Conservation (phyloP, 2,888 invertebrate genomes). For the Conomelus anceps region DNA sequence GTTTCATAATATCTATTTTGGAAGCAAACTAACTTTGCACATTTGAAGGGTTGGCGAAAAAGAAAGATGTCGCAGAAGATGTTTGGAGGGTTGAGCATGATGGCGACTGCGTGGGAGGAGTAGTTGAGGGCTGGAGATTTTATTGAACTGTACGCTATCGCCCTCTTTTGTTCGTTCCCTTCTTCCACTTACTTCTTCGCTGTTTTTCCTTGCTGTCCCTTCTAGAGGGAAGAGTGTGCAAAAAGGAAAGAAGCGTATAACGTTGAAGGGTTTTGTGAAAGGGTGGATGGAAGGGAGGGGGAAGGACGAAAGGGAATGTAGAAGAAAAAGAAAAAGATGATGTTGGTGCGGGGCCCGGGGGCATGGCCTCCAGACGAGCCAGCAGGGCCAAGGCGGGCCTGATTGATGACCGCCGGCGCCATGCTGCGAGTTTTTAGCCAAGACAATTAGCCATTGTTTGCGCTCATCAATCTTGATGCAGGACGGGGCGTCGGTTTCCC, state of each 20-base stretch:
- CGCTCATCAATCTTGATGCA: constrained; percentile 30
- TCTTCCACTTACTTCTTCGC: not conserved
- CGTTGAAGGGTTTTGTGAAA: not conserved
- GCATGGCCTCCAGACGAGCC: not conserved
- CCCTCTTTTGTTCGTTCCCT: not conserved
- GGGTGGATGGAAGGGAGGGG: not conserved
- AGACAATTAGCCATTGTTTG: constrained; percentile 32
- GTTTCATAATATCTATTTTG: not conserved
- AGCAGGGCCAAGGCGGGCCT: not conserved
- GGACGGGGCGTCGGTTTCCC: constrained; percentile 4
- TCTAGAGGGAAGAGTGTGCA: not conserved
- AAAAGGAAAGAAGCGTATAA: not conserved
- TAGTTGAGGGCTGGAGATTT: not conserved
- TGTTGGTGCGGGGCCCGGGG: too few relatives aligned
- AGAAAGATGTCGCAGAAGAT: not conserved
- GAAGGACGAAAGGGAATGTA: not conserved
- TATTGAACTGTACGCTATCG: not conserved
- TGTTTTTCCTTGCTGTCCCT: too few relatives aligned
- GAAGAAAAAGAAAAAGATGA: not conserved
- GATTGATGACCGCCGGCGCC: constrained; percentile 30
- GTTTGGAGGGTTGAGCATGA: not conserved
- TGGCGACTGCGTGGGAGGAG: not conserved
- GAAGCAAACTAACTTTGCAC: not conserved
- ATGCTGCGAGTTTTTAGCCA: constrained; percentile 28
- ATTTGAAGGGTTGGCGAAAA: not conserved